phyloP scores from a whole-genome alignment of 2,888 invertebrate species.

The Alcis repandata region DNA sequence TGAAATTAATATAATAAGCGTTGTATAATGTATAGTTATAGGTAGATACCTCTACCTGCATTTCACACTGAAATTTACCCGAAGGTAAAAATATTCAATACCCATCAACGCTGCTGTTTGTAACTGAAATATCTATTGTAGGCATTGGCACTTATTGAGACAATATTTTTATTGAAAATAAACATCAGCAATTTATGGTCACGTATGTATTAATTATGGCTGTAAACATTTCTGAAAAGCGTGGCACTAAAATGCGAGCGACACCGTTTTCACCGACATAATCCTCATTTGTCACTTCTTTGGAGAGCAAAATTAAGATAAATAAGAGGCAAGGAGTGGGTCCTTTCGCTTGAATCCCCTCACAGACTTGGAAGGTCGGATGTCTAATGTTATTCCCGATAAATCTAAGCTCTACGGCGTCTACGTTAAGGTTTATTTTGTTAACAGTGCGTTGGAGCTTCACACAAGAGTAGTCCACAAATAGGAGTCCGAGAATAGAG shows the following conservation, averaged over 20 bases:
- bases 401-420: constrained; percentile 64
- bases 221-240: constrained; percentile 52
- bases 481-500: constrained; percentile 85
- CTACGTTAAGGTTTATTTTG: constrained; percentile 68
- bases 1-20: no score
- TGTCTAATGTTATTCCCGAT: constrained; percentile 42
- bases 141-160: neutral
- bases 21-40: no score
- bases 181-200: constrained; percentile 23
- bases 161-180: constrained; percentile 7
- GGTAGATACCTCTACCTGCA: no score
- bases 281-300: constrained; percentile 79
- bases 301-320: constrained; percentile 81
- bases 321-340: constrained; percentile 81
- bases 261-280: constrained; percentile 68
- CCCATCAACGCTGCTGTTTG: neutral
- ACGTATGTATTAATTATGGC: constrained; percentile 32
- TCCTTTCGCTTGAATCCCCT: constrained; percentile 73
- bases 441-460: constrained; percentile 64
- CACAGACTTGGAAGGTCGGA: constrained; percentile 62
- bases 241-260: constrained; percentile 53
- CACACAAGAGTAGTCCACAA: constrained; percentile 81
- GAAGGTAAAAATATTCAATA: neutral
- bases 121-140: neutral
- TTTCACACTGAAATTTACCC: neutral